Base-by-base conservation (phyloP, 2,113 vertebrate species). In the Nothobranchius furzeri region DNA sequence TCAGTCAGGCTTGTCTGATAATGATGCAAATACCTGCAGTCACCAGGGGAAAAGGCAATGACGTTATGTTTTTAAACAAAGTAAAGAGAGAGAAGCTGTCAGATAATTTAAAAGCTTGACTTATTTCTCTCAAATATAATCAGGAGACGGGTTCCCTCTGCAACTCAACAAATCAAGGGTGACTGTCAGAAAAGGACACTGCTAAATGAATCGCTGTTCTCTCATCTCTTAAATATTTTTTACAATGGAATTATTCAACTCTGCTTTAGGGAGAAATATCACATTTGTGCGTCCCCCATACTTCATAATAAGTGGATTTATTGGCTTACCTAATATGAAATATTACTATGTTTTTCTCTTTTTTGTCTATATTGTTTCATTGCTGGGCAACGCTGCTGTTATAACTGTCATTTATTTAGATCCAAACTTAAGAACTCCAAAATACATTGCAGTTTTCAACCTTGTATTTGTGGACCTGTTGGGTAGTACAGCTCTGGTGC, bases 381-480 rank as follows among this genome's bases (percentile, higher is more conserved):
- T 91, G 52, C 2, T 90, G 12, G 88, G 83, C 51, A 92, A 92
- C 62, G 43, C 73, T 13, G 14, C 48, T 56, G 88, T 92, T 2
- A 89, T 89, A 77, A 47, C 76, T 1, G 54, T 90, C 10, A 90
- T 91, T 40, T 67, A 10, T 52, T 48, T 87, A 25, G 88, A 89
- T 52, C 78, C 56, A 14, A 82, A 40, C 24, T 81, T 93, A 15
- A 81, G 86, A 56, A 88, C 85, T 45, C 89, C 91, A 1, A 93
- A 93, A 70, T 92, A 92, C 60, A 46, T 92, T 49, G 83, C 75
- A 13, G 88, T 93, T n/a, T 91, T 92, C 45, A 90, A 89, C 48
- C 6, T 93, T 25, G 92, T 88, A 3, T 61, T 93, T 54, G 72
- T 79, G 20, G 90, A 93, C 76, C 9, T 93, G 53, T 81, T 78